A percentile compares a stretch with the other conserved stretches of the same genome.
phyloP scores from a whole-genome alignment of 2,113 vertebrate genomes.

The Notothenia coriiceps region DNA sequence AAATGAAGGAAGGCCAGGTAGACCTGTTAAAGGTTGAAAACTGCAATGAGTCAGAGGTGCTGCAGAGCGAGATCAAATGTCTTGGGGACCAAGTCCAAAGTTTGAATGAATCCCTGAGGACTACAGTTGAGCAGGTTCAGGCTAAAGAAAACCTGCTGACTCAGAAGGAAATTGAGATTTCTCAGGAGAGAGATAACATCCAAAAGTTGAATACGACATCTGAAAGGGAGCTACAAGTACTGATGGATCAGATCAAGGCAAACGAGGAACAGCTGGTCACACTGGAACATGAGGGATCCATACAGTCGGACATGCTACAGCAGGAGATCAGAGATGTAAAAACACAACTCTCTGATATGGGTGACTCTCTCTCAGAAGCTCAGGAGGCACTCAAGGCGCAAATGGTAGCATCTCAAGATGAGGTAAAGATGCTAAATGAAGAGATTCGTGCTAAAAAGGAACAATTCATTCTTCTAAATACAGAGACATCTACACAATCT shows the following conservation, averaged over 20 bases:
- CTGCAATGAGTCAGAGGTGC: conserved; percentile 29
- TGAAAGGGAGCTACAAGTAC: conserved; percentile 43
- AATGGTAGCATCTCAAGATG: conserved; percentile 48
- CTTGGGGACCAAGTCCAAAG: conserved; percentile 34
- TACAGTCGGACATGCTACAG: conserved; percentile 37
- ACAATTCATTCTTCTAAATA: conserved; percentile 28
- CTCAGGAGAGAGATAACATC: conserved; percentile 33
- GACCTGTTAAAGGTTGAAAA: conserved; percentile 24
- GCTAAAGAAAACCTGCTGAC: conserved; percentile 53
- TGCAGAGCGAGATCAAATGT: conserved; percentile 51
- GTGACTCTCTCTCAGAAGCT: conserved; percentile 53
- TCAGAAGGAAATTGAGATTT: conserved; percentile 58
- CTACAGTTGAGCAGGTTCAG: conserved; percentile 54
- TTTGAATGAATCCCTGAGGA: conserved; percentile 44
- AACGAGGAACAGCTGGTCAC: conserved; percentile 79
- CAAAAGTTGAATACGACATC: conserved; percentile 21
- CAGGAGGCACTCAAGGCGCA: conserved; percentile 43
- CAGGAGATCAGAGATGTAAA: conserved; percentile 71
- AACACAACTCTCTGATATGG: conserved; percentile 67
- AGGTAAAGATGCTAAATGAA: conserved; percentile 47
- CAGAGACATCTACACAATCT: conserved; percentile 23
- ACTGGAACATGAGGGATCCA: conserved; percentile 60
- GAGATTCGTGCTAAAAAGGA: conserved; percentile 54
- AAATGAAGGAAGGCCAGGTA: conserved; percentile 26
- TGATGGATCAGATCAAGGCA: conserved; percentile 80